phyloP scores from a whole-genome alignment of 2,888 invertebrate species.

The Entomobrya proxima region DNA sequence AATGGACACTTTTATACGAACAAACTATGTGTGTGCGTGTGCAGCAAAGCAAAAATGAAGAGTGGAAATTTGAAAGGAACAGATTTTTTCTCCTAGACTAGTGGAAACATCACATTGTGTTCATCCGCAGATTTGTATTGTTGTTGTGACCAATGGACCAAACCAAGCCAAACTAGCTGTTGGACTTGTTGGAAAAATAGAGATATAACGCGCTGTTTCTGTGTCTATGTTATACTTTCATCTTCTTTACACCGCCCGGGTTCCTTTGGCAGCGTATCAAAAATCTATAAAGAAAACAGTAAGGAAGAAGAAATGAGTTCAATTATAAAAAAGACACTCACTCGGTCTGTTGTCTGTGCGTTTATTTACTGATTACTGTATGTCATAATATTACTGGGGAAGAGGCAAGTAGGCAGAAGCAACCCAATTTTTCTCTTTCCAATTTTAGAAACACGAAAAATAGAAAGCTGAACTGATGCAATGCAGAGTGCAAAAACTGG shows the following conservation, averaged over 20 bases:
- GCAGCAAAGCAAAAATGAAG: neutral
- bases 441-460: neutral
- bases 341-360: neutral
- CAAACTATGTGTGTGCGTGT: neutral
- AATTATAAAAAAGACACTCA: neutral
- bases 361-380: too few relatives aligned
- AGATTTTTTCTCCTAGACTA: neutral
- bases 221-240: neutral
- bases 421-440: neutral
- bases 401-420: neutral
- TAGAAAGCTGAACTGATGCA: too few relatives aligned
- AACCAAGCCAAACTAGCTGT: conserved; percentile 3
- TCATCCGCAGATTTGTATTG: conserved; percentile 15
- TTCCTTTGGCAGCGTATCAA: conserved; percentile 25
- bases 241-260: neutral
- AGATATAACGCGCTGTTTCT: neutral
- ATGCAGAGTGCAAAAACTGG: neutral
- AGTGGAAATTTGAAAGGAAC: conserved; percentile 23
- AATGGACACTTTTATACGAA: neutral
- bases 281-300: neutral
- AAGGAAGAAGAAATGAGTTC: conserved; percentile 4
- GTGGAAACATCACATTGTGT: conserved; percentile 10
- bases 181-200: neutral
- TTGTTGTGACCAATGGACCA: conserved; percentile 21
- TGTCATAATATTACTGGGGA: too few relatives aligned